Percentiles rank a stretch among this genome's conserved stretches.
phyloP scores from a whole-genome alignment of 2,797 vertebrate genomes.

The Danio albolineatus region DNA sequence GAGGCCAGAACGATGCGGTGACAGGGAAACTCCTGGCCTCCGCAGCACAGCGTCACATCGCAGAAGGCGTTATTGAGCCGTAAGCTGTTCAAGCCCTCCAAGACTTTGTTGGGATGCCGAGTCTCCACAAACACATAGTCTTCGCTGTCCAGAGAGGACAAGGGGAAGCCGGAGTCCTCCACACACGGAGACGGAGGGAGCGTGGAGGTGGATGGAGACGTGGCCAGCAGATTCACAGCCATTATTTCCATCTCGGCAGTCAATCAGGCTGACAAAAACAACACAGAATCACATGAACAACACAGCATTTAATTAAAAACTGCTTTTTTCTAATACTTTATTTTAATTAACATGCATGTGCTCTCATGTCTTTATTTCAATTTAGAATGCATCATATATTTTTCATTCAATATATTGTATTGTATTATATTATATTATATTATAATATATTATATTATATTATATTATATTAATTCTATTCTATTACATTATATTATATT shows the following conservation, averaged over 20 bases:
- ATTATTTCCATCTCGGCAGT: constrained; percentile 76
- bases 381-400: background rate
- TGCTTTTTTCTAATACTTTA: background rate
- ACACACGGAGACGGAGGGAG: constrained; percentile 56
- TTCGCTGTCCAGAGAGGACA: constrained; percentile 69
- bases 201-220: constrained; percentile 53
- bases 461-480: too few relatives aligned
- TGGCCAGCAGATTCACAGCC: constrained; percentile 64
- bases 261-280: constrained; percentile 45
- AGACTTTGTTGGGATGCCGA: constrained; percentile 79
- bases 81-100: constrained; percentile 83
- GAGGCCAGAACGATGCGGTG: constrained; percentile 84
- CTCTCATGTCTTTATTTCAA: background rate
- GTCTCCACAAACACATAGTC: constrained; percentile 82
- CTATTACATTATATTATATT: too few relatives aligned
- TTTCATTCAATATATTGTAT: too few relatives aligned
- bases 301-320: background rate
- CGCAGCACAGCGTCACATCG: constrained; percentile 85
- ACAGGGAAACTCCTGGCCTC: constrained; percentile 84
- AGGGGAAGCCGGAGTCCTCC: constrained; percentile 58
- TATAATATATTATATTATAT: too few relatives aligned
- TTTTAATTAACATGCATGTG: background rate
- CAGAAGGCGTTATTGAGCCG: constrained; percentile 85
- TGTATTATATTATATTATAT: too few relatives aligned
- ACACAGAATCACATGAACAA: background rate